These are phyloP conservation scores for Drosophila nr. fundita DNA, from an alignment of 2,888 invertebrate species.

Conservation along the genomic window DNA sequence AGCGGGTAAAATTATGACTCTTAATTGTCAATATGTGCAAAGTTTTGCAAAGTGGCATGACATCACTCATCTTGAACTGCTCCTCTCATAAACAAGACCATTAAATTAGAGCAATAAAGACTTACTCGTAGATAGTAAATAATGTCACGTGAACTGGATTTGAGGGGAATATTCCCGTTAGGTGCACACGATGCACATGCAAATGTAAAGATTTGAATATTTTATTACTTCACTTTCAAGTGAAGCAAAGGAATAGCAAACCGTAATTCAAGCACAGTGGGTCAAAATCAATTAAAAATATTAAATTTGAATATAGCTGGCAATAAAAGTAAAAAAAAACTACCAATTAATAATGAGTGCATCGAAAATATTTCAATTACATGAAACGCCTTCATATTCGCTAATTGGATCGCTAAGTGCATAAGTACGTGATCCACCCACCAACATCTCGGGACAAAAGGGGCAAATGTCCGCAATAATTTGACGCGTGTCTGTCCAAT, in stretches of 20 bases:
- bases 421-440: conserved; percentile 18
- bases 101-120: conserved; percentile 27
- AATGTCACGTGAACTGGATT: conserved; percentile 50
- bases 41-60: conserved; percentile 8
- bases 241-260: background rate
- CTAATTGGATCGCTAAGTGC: conserved; percentile 14
- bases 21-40: background rate
- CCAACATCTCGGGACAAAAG: background rate
- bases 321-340: background rate
- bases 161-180: conserved; percentile 40
- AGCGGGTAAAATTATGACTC: background rate
- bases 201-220: conserved; percentile 37
- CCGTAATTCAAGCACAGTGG: background rate
- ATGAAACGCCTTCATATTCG: conserved; percentile 4
- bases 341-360: background rate
- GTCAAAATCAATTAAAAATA: background rate
- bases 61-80: conserved; percentile 16
- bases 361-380: conserved; percentile 1
- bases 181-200: conserved; percentile 30
- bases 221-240: background rate
- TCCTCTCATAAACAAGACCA: conserved; percentile 42
- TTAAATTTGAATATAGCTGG: background rate
- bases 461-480: conserved; percentile 10
- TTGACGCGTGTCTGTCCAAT: conserved; percentile 49
- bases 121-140: conserved; percentile 14